Evolutionary conservation across 2,113 vertebrate species (phyloP).

Genomic region (Sinocyclocheilus anshuiensis): DNA sequence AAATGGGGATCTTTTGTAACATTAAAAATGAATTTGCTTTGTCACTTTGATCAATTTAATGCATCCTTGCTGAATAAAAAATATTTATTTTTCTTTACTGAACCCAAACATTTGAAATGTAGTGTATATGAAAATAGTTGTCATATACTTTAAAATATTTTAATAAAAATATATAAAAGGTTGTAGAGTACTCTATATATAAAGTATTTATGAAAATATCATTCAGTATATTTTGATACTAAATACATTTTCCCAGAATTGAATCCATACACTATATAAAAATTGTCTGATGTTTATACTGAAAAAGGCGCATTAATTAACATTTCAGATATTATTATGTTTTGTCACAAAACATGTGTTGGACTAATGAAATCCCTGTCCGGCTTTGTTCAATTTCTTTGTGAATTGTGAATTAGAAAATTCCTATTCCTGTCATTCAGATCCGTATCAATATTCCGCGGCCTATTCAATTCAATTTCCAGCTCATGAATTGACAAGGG

Average conservation of each 20-base stretch:
- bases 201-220: no score
- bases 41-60: background rate
- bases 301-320: background rate
- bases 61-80: background rate
- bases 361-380: background rate
- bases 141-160: no score
- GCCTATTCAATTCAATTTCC: background rate
- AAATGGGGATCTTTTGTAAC: background rate
- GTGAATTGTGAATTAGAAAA: background rate
- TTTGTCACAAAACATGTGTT: background rate
- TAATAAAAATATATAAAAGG: no score
- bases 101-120: background rate
- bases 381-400: background rate
- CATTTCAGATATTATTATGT: background rate
- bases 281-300: background rate
- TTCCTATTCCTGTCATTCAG: background rate
- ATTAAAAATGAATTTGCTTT: background rate
- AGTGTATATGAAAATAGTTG: background rate
- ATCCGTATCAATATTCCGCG: background rate
- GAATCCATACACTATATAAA: background rate
- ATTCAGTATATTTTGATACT: no score
- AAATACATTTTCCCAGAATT: no score
- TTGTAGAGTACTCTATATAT: no score
- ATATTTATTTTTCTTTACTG: background rate
- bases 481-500: slow-evolving; percentile 1